Evolutionary conservation across 2,797 vertebrate genomes (phyloP), one percentile per base, ranked within the genome.

Genomic region (Neopelma chrysocephalum): DNA sequence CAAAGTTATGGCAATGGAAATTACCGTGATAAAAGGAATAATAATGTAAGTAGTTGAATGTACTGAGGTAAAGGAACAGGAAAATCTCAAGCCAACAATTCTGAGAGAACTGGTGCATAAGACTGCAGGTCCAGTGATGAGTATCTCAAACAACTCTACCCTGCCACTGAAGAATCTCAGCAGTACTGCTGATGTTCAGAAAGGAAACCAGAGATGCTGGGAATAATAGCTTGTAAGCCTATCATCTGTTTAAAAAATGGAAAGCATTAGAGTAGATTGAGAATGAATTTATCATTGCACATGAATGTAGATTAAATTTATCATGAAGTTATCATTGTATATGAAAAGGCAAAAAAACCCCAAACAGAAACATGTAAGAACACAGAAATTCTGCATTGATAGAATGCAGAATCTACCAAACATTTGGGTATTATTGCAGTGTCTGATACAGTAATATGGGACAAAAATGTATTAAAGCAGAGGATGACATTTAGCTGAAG

Each of bases 391-490:
- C 56, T 81, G 11, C n/a, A 47, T 43, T 58, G 34, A 50, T 12
- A 27, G 27, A 38, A 47, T 34, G 23, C 3, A 75, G 76, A 86
- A 58, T 43, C 23, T 65, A 51, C 31, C 29, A 57, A 57, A 54
- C 1, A 56, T 45, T 32, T 42, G 7, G 20, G 36, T 47, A 15
- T 11, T 15, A 32, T 34, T 72, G 20, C 26, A 76, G 9, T 47
- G 38, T 43, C 38, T 50, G 11, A 80, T 23, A 29, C 5, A 48
- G 23, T 11, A 61, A 23, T 9, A 61, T 8, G 13, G 66, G 36
- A 31, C 12, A 66, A 87, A 82, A 87, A 61, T 34, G 15, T 69
- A 79, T 87, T 87, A 82, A 87, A 91, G 42, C 34, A 38, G 68
- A 32, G 34, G 23, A 48, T 38, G 64, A 82, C 32, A 86, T 86